Base-by-base conservation (phyloP, 2,797 vertebrate genomes). In the Alcedo quadribrachys region DNA sequence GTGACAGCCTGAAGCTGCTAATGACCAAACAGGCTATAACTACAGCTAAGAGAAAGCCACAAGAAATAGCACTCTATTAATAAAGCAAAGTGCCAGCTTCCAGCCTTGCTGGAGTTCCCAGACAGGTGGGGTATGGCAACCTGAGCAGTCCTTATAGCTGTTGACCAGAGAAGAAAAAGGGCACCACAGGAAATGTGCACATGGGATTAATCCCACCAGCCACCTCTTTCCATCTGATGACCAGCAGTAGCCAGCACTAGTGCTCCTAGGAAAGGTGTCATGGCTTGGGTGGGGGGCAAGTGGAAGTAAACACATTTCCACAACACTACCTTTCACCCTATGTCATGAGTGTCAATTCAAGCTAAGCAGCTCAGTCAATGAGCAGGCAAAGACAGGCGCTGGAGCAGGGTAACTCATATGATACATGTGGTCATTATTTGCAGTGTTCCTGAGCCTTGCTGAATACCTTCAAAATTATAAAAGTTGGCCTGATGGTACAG, bases 41-140 rank as follows among this genome's bases (percentile, higher is more conserved):
- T 81, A 27, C 35, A 81, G 48, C 60, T 76, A 86, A 91, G 69
- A 90, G 62, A 79, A 81, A 86, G 71, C 53, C 79, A 87, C 57
- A 81, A 57, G 55, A 75, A 88, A 62, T 35, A 81, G 19, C 2
- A 25, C 35, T 86, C 63, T 40, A 67, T 58, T 54, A 67, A 62
- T 53, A 81, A 69, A 82, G 63, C 12, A 37, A 87, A 82, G 43
- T 65, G 15, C 17, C 61, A 46, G n/a, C 28, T 90, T 87, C 79
- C 51, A 77, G 42, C 60, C n/a, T 9, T 6, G 1, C 35, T 55
- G 32, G 30, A 81, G n/a, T 85, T 24, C 71, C 54, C 24, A 74
- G 53, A 42, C 14, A 79, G n/a, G 85, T 43, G 9, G 35, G 15
- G 7, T 62, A 22, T 45, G 53, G 61, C 51, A 78, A 33, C 54